Base-by-base conservation (phyloP, 2,113 vertebrate genomes). In the Perca fluviatilis region DNA sequence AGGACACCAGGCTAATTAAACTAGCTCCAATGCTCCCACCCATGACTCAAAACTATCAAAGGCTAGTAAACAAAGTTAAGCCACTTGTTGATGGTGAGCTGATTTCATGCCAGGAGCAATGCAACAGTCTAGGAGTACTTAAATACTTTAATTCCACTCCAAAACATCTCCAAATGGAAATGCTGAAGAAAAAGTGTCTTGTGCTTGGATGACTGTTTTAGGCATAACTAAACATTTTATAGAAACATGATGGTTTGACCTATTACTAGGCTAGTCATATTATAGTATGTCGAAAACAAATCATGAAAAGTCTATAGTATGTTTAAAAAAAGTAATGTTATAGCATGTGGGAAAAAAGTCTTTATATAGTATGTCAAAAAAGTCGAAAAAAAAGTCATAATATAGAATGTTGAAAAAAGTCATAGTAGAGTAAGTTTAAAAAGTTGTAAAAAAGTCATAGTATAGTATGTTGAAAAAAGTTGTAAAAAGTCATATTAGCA, bases 1-100 rank as follows among this genome's bases (percentile, higher is more conserved):
- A 82, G 75, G 51, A 61, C 40, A 58, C 25, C 27, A 33, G 64
- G 49, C 58, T 79, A 14, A 46, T 76, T 18, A 83, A 78, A 81
- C 54, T 69, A 53, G 58, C 33, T 16, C 36, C 66, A 69, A 7
- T 11, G 46, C 54, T 50, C 25, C 62, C 46, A 51, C 36, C 58
- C 61, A 27, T 25, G 51, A 43, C 23, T 71, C 54, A 7, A 25
- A 64, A 54, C 56, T 47, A 72, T 67, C 56, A 68, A 36, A 87
- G 58, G 40, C n/a, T 27, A 27, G 47, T 47, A 70, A 78, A 75
- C n/a, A 70, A 4, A 33, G 6, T 1, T 33, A 33, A 33, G 33
- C 33, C 33, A 33, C 33, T 33, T 33, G 33, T 33, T 33, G 33
- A 33, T 33, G 33, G 40, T 43, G 9, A 43, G 40, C 40, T 77